phyloP scores from a whole-genome alignment of 2,113 vertebrate genomes.

The Dipodomys ordii region DNA sequence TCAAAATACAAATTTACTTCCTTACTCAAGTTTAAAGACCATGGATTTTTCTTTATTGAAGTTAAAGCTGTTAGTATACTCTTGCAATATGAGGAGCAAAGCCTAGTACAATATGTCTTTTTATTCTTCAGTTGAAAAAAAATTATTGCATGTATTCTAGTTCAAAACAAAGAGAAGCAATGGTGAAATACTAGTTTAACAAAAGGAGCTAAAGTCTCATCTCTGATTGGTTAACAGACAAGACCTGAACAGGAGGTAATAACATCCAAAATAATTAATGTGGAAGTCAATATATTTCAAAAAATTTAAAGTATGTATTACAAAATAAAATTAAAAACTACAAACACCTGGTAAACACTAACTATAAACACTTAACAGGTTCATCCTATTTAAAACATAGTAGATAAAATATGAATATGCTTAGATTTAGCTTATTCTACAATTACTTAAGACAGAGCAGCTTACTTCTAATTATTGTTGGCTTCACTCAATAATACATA shows the following conservation, averaged over 20 bases:
- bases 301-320: not conserved
- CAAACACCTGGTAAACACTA: not conserved
- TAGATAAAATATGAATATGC: not conserved
- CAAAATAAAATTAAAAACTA: constrained; percentile 28
- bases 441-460: constrained; percentile 4
- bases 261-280: not conserved
- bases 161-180: not conserved
- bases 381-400: not conserved
- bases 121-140: not conserved
- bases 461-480: not conserved
- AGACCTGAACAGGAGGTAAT: not conserved
- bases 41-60: not conserved
- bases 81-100: not conserved
- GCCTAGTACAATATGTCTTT: not conserved
- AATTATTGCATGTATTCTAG: too few relatives aligned
- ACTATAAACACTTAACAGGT: not conserved
- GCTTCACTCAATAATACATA: not conserved
- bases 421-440: not conserved
- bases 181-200: constrained; percentile 4
- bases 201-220: not conserved
- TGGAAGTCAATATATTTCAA: not conserved
- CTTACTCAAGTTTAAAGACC: not conserved
- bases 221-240: not conserved
- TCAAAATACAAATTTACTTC: constrained; percentile 1
- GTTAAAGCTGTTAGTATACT: not conserved